Percentiles rank a stretch among this genome's conserved stretches.
phyloP scores from a whole-genome alignment of 1,140 invertebrate genomes.

The Dinothrombium tinctorium region DNA sequence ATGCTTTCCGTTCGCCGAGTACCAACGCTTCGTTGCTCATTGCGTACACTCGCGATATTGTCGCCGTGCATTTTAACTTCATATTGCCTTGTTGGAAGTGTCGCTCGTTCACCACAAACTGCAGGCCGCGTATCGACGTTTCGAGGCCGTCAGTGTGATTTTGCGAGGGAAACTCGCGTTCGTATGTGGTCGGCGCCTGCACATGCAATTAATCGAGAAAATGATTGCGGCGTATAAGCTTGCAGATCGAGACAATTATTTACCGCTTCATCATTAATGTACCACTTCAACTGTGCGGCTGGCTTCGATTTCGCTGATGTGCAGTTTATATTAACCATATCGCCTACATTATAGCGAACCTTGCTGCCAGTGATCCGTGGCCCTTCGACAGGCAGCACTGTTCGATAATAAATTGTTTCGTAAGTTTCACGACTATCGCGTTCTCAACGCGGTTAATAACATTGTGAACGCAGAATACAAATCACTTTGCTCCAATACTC shows the following conservation, averaged over 20 bases:
- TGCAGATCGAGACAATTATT: background rate
- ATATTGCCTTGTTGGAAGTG: constrained; percentile 18
- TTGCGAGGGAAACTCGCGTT: background rate
- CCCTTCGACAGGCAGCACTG: constrained; percentile 16
- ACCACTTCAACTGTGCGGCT: constrained; percentile 14
- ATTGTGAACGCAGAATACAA: background rate
- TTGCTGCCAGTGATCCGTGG: constrained; percentile 15
- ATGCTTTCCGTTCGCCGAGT: background rate
- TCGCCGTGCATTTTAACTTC: constrained; percentile 19
- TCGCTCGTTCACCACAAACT: constrained; percentile 16
- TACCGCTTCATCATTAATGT: background rate
- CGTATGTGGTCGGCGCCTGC: background rate
- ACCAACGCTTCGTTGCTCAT: constrained; percentile 17
- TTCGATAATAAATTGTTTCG: background rate
- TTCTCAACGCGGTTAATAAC: too few relatives aligned
- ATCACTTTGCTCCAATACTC: too few relatives aligned
- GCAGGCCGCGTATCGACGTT: constrained; percentile 17
- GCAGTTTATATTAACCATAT: constrained; percentile 15
- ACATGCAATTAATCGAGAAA: background rate
- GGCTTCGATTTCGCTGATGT: constrained; percentile 17
- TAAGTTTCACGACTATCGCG: background rate
- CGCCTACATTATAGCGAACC: constrained; percentile 11
- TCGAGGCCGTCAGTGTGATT: constrained; percentile 14
- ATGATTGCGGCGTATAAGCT: background rate
- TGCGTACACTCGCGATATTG: constrained; percentile 43